phyloP scores from a whole-genome alignment of 2,888 invertebrate species.

The Amblyteles armatorius region DNA sequence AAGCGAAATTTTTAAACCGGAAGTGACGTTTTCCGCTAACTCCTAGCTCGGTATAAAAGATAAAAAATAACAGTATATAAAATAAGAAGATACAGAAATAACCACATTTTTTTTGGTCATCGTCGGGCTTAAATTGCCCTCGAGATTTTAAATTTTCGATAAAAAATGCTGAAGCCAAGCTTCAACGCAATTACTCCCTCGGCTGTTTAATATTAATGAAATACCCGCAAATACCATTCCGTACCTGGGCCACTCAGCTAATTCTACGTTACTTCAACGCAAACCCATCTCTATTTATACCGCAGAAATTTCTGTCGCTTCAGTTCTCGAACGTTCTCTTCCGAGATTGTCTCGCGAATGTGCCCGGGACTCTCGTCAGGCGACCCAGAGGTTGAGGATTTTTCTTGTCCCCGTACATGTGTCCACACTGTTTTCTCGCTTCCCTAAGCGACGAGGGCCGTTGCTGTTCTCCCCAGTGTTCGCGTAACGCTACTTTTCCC shows the following conservation, averaged over 20 bases:
- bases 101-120: no score
- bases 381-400: conserved; percentile 1
- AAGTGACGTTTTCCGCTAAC: no score
- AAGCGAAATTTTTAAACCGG: neutral
- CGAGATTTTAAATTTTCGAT: neutral
- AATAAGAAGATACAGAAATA: no score
- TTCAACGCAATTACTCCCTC: neutral
- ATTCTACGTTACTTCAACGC: conserved; percentile 20
- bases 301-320: neutral
- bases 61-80: no score
- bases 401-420: conserved; percentile 17
- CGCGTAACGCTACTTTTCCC: conserved; percentile 31
- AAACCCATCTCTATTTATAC: neutral
- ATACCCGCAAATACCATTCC: neutral
- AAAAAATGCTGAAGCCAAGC: neutral
- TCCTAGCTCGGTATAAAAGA: no score
- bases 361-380: conserved; percentile 9
- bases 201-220: neutral
- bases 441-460: conserved; percentile 29
- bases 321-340: neutral
- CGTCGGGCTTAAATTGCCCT: neutral
- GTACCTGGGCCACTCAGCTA: neutral
- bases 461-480: neutral
- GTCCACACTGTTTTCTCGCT: conserved; percentile 41
- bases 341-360: conserved; percentile 29